These are phyloP conservation scores for Microdon myrmicae DNA, from an alignment of 2,888 invertebrate species.

Conservation along the genomic window DNA sequence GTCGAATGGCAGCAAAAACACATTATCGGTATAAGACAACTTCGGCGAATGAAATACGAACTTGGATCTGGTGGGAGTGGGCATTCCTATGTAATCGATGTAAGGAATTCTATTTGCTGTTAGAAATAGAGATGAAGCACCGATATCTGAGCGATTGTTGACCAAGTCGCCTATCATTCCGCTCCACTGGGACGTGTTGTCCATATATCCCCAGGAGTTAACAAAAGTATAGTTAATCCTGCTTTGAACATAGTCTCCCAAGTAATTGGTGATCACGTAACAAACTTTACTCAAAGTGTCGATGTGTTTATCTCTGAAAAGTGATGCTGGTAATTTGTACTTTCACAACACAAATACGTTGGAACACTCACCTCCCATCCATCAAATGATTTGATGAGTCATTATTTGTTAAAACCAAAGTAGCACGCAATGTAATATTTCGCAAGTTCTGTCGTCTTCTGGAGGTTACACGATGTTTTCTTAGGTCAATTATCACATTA, in stretches of 20 bases:
- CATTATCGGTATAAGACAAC: conserved; percentile 77
- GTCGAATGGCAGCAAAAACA: conserved; percentile 76
- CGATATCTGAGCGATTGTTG: conserved; percentile 72
- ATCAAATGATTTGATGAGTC: conserved; percentile 71
- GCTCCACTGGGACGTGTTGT: conserved; percentile 70
- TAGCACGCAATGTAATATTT: conserved; percentile 68
- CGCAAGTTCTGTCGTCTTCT: conserved; percentile 68
- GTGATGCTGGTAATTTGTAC: neutral
- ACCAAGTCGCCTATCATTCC: conserved; percentile 75
- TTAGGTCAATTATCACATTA: conserved; percentile 27
- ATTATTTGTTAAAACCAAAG: conserved; percentile 72
- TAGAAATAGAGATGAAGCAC: conserved; percentile 75
- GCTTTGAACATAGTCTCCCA: conserved; percentile 71
- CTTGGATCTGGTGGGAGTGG: conserved; percentile 74
- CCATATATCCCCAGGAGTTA: conserved; percentile 73
- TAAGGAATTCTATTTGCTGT: conserved; percentile 72
- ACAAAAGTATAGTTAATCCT: conserved; percentile 69
- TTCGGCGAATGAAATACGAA: conserved; percentile 80
- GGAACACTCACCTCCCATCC: conserved; percentile 69
- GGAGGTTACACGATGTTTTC: conserved; percentile 18
- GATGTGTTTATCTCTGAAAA: conserved; percentile 65
- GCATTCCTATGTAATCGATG: conserved; percentile 76
- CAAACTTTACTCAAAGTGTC: conserved; percentile 76
- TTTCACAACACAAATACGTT: neutral
- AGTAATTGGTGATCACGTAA: conserved; percentile 71